Evolutionary conservation across 2,888 invertebrate genomes (phyloP).

Genomic region (Hirtodrosophila cameraria): DNA sequence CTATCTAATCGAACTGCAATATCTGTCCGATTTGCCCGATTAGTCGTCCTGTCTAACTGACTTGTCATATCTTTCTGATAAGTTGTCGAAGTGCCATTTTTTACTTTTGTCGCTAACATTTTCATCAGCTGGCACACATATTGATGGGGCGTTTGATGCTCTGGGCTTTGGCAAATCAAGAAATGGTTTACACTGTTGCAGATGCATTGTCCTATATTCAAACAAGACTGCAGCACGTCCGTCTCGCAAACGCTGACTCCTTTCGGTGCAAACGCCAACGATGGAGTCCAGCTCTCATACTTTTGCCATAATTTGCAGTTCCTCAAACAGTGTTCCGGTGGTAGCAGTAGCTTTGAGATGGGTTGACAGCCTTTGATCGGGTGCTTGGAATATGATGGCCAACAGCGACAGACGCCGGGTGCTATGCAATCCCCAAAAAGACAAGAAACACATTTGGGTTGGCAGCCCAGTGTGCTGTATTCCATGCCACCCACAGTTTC

Average conservation of each 20-base stretch:
- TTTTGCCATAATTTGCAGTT: constrained; percentile 5
- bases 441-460: constrained; percentile 20
- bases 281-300: not conserved
- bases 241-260: not conserved
- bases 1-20: too few relatives aligned
- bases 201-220: constrained; percentile 1
- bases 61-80: not conserved
- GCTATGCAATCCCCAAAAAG: constrained; percentile 24
- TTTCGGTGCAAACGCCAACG: not conserved
- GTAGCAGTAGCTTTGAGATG: not conserved
- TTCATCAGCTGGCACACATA: constrained; percentile 1
- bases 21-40: not conserved
- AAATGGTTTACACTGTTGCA: constrained; percentile 11
- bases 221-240: not conserved
- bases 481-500: not conserved
- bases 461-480: constrained; percentile 10
- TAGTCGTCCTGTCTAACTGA: not conserved
- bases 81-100: too few relatives aligned
- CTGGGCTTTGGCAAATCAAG: not conserved
- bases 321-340: not conserved
- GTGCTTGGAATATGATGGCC: constrained; percentile 7
- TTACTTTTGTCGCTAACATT: too few relatives aligned
- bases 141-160: constrained; percentile 2
- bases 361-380: constrained; percentile 8
- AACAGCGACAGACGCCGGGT: constrained; percentile 19